Evolutionary conservation across 37 sponge, comb jelly and placozoan genomes (phyloP).

Genomic region (Aplysina aerophoba): DNA sequence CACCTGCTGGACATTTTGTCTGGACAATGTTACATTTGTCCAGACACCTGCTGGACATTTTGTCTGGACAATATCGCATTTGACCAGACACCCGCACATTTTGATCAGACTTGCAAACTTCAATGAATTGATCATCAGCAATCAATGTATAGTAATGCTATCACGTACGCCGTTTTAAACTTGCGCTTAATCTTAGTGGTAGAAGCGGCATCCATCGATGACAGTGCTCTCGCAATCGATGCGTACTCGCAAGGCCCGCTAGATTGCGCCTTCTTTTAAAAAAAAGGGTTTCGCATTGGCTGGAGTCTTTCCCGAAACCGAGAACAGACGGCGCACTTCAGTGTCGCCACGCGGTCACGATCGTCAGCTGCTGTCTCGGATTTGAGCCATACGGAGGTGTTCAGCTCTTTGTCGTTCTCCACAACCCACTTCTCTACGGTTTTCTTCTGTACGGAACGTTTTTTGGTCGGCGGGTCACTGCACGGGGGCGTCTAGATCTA

Average conservation of each 20-base stretch:
- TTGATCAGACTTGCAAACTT: too few relatives aligned
- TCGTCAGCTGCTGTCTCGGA: conserved; percentile 30
- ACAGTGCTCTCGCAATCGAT: conserved; percentile 22
- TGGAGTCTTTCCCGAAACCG: conserved; percentile 35
- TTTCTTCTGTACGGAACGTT: too few relatives aligned
- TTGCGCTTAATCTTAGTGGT: conserved; percentile 24
- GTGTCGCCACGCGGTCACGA: conserved; percentile 40
- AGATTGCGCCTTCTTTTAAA: conserved; percentile 23
- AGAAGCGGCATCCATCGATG: conserved; percentile 29
- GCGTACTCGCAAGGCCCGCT: not conserved
- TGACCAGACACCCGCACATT: too few relatives aligned
- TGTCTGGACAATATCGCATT: too few relatives aligned
- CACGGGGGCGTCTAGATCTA: too few relatives aligned
- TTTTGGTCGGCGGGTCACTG: too few relatives aligned
- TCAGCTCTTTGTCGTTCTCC: conserved; percentile 38
- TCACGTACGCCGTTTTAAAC: conserved; percentile 57
- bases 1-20: too few relatives aligned
- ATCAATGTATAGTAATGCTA: too few relatives aligned
- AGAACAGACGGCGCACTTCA: conserved; percentile 49
- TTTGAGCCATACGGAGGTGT: conserved; percentile 37
- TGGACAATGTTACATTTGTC: too few relatives aligned
- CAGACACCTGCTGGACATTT: too few relatives aligned
- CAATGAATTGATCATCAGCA: too few relatives aligned
- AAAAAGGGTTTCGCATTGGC: conserved; percentile 39
- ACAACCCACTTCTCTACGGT: conserved; percentile 50